phyloP scores from a whole-genome alignment of 1,140 invertebrate species.

The Drosophila orena region DNA sequence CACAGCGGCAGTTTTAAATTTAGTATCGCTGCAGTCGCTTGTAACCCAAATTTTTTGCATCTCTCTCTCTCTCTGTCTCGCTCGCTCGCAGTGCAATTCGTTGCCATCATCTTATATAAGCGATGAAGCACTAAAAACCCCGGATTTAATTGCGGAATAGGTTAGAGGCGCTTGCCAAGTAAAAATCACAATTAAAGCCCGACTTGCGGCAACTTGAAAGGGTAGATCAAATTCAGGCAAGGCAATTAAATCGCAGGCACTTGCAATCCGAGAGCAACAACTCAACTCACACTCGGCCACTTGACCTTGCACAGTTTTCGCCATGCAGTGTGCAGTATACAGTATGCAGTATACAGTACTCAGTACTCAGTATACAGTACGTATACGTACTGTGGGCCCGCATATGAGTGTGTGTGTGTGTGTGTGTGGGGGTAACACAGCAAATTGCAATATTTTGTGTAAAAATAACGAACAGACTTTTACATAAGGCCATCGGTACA shows the following conservation, averaged over 20 bases:
- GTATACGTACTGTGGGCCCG: slow-evolving; percentile 17
- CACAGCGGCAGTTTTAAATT: slow-evolving; percentile 57
- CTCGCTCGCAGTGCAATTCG: neutral
- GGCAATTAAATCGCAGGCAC: slow-evolving; percentile 63
- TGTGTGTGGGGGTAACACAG: slow-evolving; percentile 7
- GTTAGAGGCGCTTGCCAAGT: slow-evolving; percentile 3
- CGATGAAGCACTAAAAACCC: slow-evolving; percentile 9
- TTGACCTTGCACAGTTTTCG: slow-evolving; percentile 75
- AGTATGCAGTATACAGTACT: neutral
- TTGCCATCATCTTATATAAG: slow-evolving; percentile 61
- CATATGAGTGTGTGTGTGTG: neutral
- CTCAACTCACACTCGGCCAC: slow-evolving; percentile 41
- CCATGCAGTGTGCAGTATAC: slow-evolving; percentile 5
- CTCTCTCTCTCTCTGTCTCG: neutral
- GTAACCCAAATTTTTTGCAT: slow-evolving; percentile 46
- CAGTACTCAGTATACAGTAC: slow-evolving; percentile 4
- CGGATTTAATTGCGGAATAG: slow-evolving; percentile 30
- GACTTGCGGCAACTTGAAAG: slow-evolving; percentile 32
- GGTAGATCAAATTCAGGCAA: slow-evolving; percentile 28
- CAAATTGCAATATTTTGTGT: slow-evolving; percentile 59
- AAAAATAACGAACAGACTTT: slow-evolving; percentile 68
- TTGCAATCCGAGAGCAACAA: slow-evolving; percentile 44
- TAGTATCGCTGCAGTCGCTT: slow-evolving; percentile 64
- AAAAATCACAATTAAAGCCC: slow-evolving; percentile 61
- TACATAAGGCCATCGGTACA: slow-evolving; percentile 30